Base-by-base conservation (phyloP, 2,797 vertebrate species). In the Darevskia mixta region DNA sequence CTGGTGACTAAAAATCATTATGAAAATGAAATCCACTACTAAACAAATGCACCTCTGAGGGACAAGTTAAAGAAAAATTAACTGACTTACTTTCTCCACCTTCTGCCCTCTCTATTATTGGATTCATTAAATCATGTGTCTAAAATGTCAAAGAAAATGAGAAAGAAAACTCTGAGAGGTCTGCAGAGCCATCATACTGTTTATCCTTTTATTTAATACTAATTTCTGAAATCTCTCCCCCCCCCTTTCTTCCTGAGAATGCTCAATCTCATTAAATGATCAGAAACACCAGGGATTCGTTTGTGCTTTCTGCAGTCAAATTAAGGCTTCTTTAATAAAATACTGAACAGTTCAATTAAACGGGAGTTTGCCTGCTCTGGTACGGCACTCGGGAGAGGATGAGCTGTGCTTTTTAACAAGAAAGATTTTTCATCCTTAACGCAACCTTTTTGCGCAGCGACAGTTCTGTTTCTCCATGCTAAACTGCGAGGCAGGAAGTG, bases 171-270 rank as follows among this genome's bases (percentile, higher is more conserved):
- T 61, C 15, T 72, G 3, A 78, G 79, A 88, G 45, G n/a, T 61
- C 8, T 86, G 81, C n/a, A 32, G 6, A 29, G 72, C 1, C 1
- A 86, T 88, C 41, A n/a, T 17, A 45, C 0, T 0, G 67, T 90
- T 32, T 88, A 87, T 27, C 1, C 71, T 86, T 91, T 85, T 61
- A 88, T 78, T 91, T 20, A 87, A 1, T 2, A 88, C 4, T 88
- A 15, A 29, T 83, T 90, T 88, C 9, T 20, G 1, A 17, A 55
- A 11, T 1, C 61, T n/a, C 5, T 2, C 20, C 35, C 71, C 49
- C 32, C 27, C 77, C 10, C 64, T 43, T 89, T 32, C 0, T 75
- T 85, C 13, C 67, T 83, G 66, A 67, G 55, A 87, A 67, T 58
- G 11, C 4, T 83, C 5, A 58, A 10, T 83, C n/a, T 84, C 27